A percentile compares a stretch with the other conserved stretches of the same genome.
These are phyloP conservation scores for Scatophagus argus DNA, from an alignment of 2,113 vertebrate species.

Conservation along the genomic window DNA sequence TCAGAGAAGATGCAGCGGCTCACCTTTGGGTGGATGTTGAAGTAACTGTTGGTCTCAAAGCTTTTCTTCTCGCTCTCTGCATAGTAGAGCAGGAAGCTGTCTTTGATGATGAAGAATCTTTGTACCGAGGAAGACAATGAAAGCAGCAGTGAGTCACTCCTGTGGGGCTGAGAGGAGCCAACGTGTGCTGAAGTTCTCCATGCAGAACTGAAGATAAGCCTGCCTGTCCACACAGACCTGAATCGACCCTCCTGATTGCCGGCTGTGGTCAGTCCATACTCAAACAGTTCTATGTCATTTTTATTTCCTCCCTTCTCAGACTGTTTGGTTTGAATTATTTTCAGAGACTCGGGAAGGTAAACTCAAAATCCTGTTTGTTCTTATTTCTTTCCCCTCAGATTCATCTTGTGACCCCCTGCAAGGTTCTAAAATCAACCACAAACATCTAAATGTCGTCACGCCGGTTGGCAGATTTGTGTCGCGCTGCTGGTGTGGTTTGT, in stretches of 20 bases:
- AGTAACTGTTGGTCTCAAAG: conserved; percentile 94
- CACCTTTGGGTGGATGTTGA: conserved; percentile 99
- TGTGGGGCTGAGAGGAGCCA: conserved; percentile 30
- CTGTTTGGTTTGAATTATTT: no score
- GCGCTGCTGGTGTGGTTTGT: neutral
- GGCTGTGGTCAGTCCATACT: no score
- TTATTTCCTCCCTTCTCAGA: no score
- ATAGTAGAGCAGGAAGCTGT: conserved; percentile 97
- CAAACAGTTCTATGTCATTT: no score
- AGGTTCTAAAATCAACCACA: neutral
- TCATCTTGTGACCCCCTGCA: no score
- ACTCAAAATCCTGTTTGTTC: neutral
- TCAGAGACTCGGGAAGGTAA: no score
- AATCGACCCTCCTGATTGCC: no score
- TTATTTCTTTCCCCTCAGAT: neutral
- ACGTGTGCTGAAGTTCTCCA: neutral
- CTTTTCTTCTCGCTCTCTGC: conserved; percentile 93
- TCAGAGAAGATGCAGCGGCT: neutral
- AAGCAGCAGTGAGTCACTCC: conserved; percentile 48
- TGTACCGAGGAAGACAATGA: conserved; percentile 43
- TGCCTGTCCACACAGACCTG: no score
- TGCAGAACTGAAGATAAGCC: neutral
- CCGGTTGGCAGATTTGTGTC: conserved; percentile 5
- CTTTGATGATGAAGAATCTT: conserved; percentile 99
- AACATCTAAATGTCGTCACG: neutral